These are phyloP conservation scores for Coilia nasus DNA, from an alignment of 2,797 vertebrate species.

Conservation along the genomic window DNA sequence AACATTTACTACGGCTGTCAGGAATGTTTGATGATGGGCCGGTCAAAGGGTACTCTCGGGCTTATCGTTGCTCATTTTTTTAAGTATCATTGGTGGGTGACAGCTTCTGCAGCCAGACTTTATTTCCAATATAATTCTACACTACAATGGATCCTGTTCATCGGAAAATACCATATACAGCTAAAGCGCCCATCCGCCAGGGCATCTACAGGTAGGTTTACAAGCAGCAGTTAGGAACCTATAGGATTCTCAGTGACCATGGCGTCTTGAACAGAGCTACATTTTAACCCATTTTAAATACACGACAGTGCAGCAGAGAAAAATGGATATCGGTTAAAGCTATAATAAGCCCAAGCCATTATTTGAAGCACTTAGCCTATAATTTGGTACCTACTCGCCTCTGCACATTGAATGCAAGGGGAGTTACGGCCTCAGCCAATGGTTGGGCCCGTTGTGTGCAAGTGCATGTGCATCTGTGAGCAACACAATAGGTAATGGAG, in stretches of 20 bases:
- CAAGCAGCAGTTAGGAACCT: background rate
- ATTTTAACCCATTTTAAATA: no score
- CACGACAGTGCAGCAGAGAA: no score
- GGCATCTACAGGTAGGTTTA: constrained; percentile 80
- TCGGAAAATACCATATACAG: constrained; percentile 67
- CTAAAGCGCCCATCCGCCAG: constrained; percentile 74
- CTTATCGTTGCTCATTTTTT: background rate
- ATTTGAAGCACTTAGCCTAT: background rate
- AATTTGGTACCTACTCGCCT: background rate
- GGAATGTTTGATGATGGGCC: constrained; percentile 50
- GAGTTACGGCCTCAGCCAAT: constrained; percentile 51
- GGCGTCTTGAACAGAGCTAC: background rate
- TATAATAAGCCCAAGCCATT: background rate
- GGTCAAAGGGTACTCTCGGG: constrained; percentile 26
- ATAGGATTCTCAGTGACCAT: background rate
- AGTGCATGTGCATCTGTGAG: background rate
- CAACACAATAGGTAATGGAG: background rate
- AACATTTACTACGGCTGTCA: background rate
- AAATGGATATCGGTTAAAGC: no score
- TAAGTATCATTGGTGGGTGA: background rate
- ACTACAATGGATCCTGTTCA: constrained; percentile 66
- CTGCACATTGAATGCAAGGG: background rate
- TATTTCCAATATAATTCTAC: background rate
- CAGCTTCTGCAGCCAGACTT: background rate
- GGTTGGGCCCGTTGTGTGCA: background rate